Evolutionary conservation across 2,113 vertebrate genomes (phyloP), one percentile per base, ranked within the genome.

Genomic region (Megaleporinus macrocephalus): DNA sequence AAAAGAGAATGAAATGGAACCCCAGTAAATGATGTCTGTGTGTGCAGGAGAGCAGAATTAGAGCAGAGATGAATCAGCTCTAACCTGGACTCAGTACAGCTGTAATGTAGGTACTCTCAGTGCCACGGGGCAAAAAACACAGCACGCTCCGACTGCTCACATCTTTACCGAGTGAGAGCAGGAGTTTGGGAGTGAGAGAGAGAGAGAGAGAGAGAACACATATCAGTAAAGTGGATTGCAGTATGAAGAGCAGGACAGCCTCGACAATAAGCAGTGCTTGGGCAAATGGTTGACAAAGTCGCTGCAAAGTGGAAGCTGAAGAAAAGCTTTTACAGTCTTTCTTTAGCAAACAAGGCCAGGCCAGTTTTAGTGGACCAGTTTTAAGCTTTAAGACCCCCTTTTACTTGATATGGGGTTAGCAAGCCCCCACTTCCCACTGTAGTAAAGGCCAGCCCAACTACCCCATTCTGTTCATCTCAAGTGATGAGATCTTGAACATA

Each of bases 51-150:
- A 29, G 26, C 26, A 36, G 73, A 33, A 41, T 29, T n/a, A 27
- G 26, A 62, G 33, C 59, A 63, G 30, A 61, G 73, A 76, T 76
- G 62, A 76, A 76, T 76, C 33, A 44, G 74, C 74, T 22, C 36
- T 27, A 76, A 63, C 57, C 20, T 44, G 33, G 57, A 47, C 41
- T 44, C 41, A 44, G 41, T 11, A 41, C 55, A 62, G n/a, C 53
- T 63, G 57, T 41, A 76, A 76, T 76, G 57, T 47, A 36, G 36
- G 36, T 7, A 26, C 57, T 76, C 16, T 63, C 12, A 26, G 30
- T 11, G 74, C 74, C 59, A 76, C 57, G 63, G 74, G 74, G 36
- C 74, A 62, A 76, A 76, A 76, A 57, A 76, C 20, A 36, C 26
- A 11, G 29, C n/a, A 14, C 47, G 26, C 69, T 24, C 3, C 7